phyloP scores from a whole-genome alignment of 2,113 vertebrate species.

The Elachura formosa region DNA sequence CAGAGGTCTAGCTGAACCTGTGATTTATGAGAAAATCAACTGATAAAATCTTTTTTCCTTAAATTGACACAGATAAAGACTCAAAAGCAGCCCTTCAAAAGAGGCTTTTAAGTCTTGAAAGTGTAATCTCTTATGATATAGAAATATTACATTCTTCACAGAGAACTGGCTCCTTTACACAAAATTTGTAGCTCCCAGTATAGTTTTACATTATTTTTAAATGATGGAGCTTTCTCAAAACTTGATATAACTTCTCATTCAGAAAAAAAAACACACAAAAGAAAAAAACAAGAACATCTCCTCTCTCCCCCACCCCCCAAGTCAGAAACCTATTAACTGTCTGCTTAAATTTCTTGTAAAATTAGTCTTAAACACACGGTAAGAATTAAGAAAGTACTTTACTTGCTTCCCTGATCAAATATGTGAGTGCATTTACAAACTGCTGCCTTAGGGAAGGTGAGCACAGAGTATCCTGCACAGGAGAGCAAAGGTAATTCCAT shows the following conservation, averaged over 20 bases:
- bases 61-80: not conserved
- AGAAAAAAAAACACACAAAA: not conserved
- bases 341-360: not conserved
- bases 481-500: not conserved
- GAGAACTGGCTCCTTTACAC: not conserved
- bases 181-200: not conserved
- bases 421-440: not conserved
- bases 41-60: not conserved
- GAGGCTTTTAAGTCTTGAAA: not conserved
- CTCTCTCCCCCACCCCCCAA: accelerated
- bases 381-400: not conserved
- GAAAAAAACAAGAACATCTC: not conserved
- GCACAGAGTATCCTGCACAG: not conserved
- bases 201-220: not conserved
- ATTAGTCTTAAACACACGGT: not conserved
- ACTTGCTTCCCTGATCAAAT: not conserved
- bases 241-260: not conserved
- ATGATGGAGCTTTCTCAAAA: not conserved
- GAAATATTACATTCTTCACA: not conserved
- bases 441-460: not conserved
- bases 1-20: not conserved
- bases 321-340: not conserved
- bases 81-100: not conserved
- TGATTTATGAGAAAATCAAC: not conserved
- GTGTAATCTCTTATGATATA: not conserved